These are phyloP conservation scores for Ptychobarbus kaznakovi DNA, from an alignment of 2,797 vertebrate genomes.

Conservation along the genomic window DNA sequence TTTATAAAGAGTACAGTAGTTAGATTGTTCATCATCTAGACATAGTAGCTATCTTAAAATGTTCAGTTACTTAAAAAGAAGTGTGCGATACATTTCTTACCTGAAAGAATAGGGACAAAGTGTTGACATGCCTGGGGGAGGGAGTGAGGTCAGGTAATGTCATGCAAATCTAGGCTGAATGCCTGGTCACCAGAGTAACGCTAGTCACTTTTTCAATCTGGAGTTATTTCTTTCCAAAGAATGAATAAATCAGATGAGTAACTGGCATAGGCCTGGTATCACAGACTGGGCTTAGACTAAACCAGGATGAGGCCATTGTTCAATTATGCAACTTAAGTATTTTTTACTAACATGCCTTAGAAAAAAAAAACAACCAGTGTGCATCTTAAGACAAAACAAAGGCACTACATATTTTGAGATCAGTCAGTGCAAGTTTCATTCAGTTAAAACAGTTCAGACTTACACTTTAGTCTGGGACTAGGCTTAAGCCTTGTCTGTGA, in stretches of 20 bases:
- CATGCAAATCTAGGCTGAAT: slow-evolving; percentile 34
- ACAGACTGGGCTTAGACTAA: no score
- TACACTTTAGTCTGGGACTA: no score
- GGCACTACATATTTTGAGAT: no score
- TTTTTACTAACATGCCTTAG: no score
- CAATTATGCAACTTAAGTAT: no score
- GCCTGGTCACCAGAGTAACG: neutral
- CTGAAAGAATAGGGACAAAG: neutral
- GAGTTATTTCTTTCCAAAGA: neutral
- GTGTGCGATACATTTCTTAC: neutral
- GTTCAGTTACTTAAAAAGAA: neutral
- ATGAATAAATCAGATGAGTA: neutral
- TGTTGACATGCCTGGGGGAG: neutral
- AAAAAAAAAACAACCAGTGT: no score
- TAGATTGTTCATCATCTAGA: neutral
- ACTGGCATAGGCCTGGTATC: no score
- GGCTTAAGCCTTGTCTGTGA: no score
- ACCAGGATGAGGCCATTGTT: no score
- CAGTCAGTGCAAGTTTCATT: no score
- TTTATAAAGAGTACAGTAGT: neutral
- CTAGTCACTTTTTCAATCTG: neutral
- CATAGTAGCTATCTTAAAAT: neutral
- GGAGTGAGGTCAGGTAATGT: slow-evolving; percentile 31
- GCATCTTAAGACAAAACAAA: no score
- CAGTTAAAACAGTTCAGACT: no score